Conservation (phyloP, 2,888 invertebrate species). For the Pterostichus niger region DNA sequence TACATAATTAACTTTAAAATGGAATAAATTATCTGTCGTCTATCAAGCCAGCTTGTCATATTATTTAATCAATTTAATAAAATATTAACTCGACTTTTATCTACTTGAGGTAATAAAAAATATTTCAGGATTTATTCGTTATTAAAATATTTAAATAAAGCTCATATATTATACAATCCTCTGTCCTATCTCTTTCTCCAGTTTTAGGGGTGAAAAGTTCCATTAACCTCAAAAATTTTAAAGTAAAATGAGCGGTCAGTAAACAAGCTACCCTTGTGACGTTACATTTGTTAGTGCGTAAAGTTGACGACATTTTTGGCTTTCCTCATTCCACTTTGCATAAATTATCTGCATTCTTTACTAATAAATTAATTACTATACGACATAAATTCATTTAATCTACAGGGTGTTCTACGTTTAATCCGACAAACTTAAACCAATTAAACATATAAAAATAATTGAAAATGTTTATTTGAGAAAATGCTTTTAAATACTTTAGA, state of each 20-base stretch:
- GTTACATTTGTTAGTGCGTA: neutral
- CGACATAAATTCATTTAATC: no score
- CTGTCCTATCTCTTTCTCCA: neutral
- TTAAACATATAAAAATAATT: no score
- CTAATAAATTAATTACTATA: no score
- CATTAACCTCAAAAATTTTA: conserved; percentile 6
- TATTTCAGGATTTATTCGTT: neutral
- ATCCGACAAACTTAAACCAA: no score
- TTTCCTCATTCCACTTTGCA: no score
- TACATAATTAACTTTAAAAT: conserved; percentile 4
- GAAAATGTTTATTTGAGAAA: no score
- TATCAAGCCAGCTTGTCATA: neutral
- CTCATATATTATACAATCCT: neutral
- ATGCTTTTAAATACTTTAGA: no score
- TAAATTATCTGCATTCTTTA: no score
- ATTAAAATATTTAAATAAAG: neutral
- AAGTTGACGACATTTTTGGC: no score
- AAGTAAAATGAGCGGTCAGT: conserved; percentile 8
- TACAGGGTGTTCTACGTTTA: no score
- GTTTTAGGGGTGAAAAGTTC: neutral
- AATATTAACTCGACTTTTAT: neutral
- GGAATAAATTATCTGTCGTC: neutral
- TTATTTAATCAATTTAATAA: neutral
- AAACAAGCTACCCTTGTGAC: neutral
- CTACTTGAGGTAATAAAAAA: neutral